Base-by-base conservation (phyloP, 2,797 vertebrate species). In the Spondyliosoma cantharus region DNA sequence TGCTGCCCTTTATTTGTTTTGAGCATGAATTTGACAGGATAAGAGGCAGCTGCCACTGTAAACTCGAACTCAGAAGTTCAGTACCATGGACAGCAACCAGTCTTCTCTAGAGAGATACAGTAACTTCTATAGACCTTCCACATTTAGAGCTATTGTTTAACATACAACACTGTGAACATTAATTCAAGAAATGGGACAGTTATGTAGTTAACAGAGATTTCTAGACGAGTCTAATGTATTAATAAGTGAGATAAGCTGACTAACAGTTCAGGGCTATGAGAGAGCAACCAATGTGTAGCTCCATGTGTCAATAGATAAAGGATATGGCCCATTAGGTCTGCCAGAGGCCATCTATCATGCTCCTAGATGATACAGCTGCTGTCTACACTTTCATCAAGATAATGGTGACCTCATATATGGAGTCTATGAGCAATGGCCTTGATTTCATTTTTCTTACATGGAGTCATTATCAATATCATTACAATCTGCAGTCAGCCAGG, bases 71-170 rank as follows among this genome's bases (percentile, higher is more conserved):
- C 56, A 72, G 46, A 52, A 2, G 45, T 94, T 95, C 94, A 95
- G 95, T 12, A 96, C 95, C 95, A 94, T 14, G 95, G 95, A 95
- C 91, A 95, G 95, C 92, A 86, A 75, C 83, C 83, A 17, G 60
- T 5, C 72, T 13, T 67, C 25, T 46, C 52, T 4, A 14, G 20
- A 65, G 3, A 0, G 19, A 54, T 24, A n/a, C n/a, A n/a, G n/a
- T n/a, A 6, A 37, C 62, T 58, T 13, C 42, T 19, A 7, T 24
- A 15, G 12, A 17, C 14, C 14, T 20, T 64, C 56, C 37, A 22
- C 52, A 53, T 69, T 69, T 7, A 7, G 2, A 45, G 42, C 25
- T 45, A 49, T 29, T 46, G 45, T 45, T 78, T 64, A 22, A 67
- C 57, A 75, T 48, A 24, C 3, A 67, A 74, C 45, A 72, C 4